Conservation (phyloP, 2,797 vertebrate genomes). For the Semaprochilodus insignis region DNA sequence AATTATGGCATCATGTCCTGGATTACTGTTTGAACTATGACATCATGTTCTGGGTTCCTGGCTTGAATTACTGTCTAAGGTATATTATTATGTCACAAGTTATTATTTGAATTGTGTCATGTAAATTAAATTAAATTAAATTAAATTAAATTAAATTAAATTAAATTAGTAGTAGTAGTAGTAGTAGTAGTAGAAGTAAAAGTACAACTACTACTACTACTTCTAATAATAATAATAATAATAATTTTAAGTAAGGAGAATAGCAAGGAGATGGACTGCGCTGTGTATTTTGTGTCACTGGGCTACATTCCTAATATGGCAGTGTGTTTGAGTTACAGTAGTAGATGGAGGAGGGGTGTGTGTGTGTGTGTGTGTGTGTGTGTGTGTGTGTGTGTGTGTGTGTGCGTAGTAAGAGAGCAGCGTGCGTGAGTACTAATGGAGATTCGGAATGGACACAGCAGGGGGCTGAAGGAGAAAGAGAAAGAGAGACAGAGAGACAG, state of each 20-base stretch:
- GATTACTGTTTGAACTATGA: no score
- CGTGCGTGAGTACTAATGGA: constrained; percentile 62
- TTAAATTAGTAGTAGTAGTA: no score
- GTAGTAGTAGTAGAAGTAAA: no score
- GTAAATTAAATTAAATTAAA: no score
- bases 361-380: constrained; percentile 6
- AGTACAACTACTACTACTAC: no score
- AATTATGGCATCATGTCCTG: no score
- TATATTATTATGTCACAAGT: no score
- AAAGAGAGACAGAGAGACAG: not conserved
- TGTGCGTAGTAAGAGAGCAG: constrained; percentile 4
- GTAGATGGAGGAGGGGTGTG: constrained; percentile 2
- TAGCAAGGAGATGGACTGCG: not conserved
- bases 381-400: not conserved
- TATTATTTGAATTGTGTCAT: no score
- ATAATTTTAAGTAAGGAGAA: not conserved
- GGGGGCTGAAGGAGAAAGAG: constrained; percentile 47
- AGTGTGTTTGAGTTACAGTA: constrained; percentile 8
- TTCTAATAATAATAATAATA: no score
- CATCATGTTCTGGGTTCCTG: no score
- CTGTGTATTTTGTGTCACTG: constrained; percentile 2
- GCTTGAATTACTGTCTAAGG: no score
- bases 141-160: no score
- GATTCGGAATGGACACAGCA: constrained; percentile 62
- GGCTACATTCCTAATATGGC: not conserved